These are phyloP conservation scores for Euura saliciscinereae DNA, from an alignment of 1,140 invertebrate species.

Conservation along the genomic window DNA sequence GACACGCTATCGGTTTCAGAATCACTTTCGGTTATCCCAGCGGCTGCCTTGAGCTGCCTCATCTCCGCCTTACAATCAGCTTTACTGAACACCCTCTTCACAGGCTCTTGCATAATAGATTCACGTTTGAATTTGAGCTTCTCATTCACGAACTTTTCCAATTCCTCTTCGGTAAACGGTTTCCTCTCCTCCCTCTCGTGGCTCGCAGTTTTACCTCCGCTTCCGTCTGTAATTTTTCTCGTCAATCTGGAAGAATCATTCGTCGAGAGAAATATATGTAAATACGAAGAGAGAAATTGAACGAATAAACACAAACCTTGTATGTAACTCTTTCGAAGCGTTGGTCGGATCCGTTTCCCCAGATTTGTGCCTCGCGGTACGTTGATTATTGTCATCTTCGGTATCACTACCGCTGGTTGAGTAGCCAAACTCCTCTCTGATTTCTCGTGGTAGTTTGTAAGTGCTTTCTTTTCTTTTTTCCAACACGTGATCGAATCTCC, in stretches of 20 bases:
- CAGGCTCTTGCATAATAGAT: conserved; percentile 6
- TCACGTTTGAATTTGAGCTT: conserved; percentile 5
- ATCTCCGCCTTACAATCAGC: conserved; percentile 9
- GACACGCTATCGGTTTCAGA: conserved; percentile 14
- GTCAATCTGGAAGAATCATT: background rate
- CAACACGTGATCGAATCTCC: conserved; percentile 13
- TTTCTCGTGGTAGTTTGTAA: conserved; percentile 28
- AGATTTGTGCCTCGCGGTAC: too few relatives aligned
- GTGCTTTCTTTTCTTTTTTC: conserved; percentile 17
- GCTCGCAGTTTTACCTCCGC: background rate
- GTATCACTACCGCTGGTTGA: conserved; percentile 28
- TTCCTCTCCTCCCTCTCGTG: conserved; percentile 9
- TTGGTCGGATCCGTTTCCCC: conserved; percentile 9
- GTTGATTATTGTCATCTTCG: conserved; percentile 8
- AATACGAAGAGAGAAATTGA: background rate
- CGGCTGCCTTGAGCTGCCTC: background rate
- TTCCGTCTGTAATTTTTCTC: background rate
- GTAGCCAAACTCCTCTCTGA: conserved; percentile 29
- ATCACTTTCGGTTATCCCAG: conserved; percentile 15
- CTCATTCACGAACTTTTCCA: conserved; percentile 12
- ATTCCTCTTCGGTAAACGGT: background rate
- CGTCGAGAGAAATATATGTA: background rate
- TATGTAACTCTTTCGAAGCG: conserved; percentile 38
- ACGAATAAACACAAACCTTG: conserved; percentile 29
- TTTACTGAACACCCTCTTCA: background rate